A percentile compares a stretch with the other conserved stretches of the same genome.
phyloP scores from a whole-genome alignment of 2,888 invertebrate genomes.

The Agonum fuliginosum region DNA sequence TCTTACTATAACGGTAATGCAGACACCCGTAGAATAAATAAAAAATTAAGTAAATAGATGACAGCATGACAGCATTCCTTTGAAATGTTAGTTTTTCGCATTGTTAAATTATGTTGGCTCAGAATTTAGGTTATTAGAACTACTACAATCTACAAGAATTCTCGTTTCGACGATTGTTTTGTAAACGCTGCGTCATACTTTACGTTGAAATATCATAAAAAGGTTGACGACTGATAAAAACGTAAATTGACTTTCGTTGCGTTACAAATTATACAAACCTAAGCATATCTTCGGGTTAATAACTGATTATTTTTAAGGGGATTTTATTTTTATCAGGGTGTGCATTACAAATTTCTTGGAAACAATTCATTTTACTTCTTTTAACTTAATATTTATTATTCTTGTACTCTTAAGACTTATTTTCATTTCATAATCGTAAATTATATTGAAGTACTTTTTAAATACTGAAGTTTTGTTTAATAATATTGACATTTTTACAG shows the following conservation, averaged over 20 bases:
- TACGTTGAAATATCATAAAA: neutral
- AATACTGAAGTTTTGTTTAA: too few species aligned
- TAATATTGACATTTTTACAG: too few species aligned
- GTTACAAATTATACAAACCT: too few species aligned
- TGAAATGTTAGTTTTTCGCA: conserved; percentile 26
- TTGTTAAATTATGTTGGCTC: conserved; percentile 14
- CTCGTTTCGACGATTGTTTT: conserved; percentile 4
- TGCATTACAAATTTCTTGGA: too few species aligned
- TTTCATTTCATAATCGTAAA: too few species aligned
- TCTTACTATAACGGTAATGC: conserved; percentile 20
- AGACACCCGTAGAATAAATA: conserved; percentile 19
- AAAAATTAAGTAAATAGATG: conserved; percentile 31
- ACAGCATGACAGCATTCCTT: conserved; percentile 36
- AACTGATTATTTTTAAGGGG: too few species aligned
- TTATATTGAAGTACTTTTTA: too few species aligned
- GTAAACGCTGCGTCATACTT: conserved; percentile 16
- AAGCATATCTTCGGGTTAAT: too few species aligned
- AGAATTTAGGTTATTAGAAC: conserved; percentile 27
- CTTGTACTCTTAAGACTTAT: too few species aligned
- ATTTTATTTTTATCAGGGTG: too few species aligned
- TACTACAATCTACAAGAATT: neutral
- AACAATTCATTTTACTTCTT: neutral
- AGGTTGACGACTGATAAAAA: conserved; percentile 7
- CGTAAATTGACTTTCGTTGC: neutral
- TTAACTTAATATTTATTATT: too few species aligned